phyloP scores from a whole-genome alignment of 2,888 invertebrate species.

The Noctua janthina region DNA sequence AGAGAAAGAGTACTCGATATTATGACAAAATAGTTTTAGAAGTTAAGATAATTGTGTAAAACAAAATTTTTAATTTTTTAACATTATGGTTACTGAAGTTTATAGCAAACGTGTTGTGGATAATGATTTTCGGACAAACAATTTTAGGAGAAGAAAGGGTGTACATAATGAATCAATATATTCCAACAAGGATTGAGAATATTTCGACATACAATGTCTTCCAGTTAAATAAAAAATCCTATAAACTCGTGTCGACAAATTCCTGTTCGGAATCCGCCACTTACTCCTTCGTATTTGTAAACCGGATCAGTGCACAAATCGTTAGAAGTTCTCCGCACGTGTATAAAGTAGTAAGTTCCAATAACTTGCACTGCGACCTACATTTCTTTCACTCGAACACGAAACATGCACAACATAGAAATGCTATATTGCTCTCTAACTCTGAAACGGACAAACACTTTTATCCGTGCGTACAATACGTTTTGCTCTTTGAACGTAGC shows the following conservation, averaged over 20 bases:
- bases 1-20: no score
- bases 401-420: conserved; percentile 51
- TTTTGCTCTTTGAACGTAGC: conserved; percentile 53
- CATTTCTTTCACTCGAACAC: conserved; percentile 51
- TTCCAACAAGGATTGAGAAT: not conserved
- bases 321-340: conserved; percentile 32
- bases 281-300: conserved; percentile 21
- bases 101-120: no score
- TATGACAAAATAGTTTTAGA: no score
- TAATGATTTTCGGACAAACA: no score
- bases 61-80: no score
- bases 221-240: conserved; percentile 4
- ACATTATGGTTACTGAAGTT: no score
- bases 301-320: conserved; percentile 33
- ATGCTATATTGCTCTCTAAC: conserved; percentile 47
- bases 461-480: conserved; percentile 53
- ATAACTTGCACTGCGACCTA: conserved; percentile 58
- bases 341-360: conserved; percentile 30
- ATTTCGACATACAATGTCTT: not conserved
- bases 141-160: no score
- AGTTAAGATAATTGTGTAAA: no score
- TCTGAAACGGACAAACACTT: conserved; percentile 52
- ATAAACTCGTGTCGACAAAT: conserved; percentile 25
- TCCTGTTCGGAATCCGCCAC: conserved; percentile 11
- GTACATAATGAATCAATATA: not conserved